Percentiles rank a stretch among this genome's conserved stretches.
Conservation (phyloP, 1,140 invertebrate species). For the Cyclargus thomasi region DNA sequence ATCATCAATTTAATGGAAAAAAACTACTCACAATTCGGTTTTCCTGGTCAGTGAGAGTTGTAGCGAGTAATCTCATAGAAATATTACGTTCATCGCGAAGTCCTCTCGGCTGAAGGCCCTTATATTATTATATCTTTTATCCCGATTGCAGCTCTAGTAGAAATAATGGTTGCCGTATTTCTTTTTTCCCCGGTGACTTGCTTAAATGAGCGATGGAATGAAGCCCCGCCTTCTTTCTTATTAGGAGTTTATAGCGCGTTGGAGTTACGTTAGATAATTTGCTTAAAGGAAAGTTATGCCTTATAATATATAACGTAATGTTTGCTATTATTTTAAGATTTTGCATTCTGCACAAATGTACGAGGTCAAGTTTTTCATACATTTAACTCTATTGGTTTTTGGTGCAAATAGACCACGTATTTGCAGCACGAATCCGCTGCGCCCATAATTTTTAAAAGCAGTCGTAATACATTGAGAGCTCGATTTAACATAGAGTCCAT, state of each 20-base stretch:
- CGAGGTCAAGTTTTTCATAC: background rate
- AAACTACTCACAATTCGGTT: conserved; percentile 6
- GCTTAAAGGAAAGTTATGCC: background rate
- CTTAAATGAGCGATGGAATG: conserved; percentile 28
- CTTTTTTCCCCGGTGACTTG: conserved; percentile 28
- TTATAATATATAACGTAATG: background rate
- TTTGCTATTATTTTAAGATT: too few relatives aligned
- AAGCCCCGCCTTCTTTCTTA: conserved; percentile 16
- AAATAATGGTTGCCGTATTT: conserved; percentile 39
- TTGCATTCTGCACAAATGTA: background rate
- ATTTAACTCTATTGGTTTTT: background rate
- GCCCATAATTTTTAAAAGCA: background rate
- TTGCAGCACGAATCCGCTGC: background rate
- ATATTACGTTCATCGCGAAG: conserved; percentile 27
- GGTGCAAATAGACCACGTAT: background rate
- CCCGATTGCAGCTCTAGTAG: conserved; percentile 33
- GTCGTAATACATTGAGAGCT: background rate
- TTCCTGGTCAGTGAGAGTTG: conserved; percentile 2
- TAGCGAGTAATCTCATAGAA: conserved; percentile 26
- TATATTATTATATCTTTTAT: conserved; percentile 37
- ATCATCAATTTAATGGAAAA: background rate
- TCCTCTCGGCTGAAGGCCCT: conserved; percentile 28
- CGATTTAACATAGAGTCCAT: conserved; percentile 4
- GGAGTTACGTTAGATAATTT: background rate
- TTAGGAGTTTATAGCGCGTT: conserved; percentile 5